Evolutionary conservation across 2,888 invertebrate genomes (phyloP).

Genomic region (Eudemis profundana): DNA sequence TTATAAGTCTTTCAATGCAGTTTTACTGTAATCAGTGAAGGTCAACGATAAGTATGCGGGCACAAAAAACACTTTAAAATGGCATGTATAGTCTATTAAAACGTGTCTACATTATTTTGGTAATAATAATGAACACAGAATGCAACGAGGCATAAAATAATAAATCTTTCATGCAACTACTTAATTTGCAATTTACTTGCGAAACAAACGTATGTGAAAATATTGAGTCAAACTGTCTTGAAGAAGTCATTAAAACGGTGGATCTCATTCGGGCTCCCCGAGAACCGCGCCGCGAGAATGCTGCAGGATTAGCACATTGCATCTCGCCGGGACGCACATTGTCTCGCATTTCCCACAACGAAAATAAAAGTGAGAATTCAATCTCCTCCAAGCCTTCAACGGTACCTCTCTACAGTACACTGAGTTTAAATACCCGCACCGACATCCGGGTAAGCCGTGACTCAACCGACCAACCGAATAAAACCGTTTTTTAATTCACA

Average conservation of each 20-base stretch:
- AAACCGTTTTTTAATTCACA: slow-evolving; percentile 39
- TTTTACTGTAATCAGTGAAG: slow-evolving; percentile 32
- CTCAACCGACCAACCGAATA: slow-evolving; percentile 49
- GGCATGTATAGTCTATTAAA: neutral
- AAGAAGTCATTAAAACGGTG: slow-evolving; percentile 43
- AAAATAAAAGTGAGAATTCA: slow-evolving; percentile 81
- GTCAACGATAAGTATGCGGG: slow-evolving; percentile 2
- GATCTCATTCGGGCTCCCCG: slow-evolving; percentile 16
- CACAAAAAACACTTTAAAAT: neutral
- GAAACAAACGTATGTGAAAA: slow-evolving; percentile 26
- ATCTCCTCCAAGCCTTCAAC: slow-evolving; percentile 69
- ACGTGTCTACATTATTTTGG: neutral
- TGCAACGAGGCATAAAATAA: slow-evolving; percentile 14
- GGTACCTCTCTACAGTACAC: slow-evolving; percentile 70
- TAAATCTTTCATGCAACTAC: slow-evolving; percentile 17
- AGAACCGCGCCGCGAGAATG: slow-evolving; percentile 42
- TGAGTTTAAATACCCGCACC: slow-evolving; percentile 69
- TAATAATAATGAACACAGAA: slow-evolving; percentile 23
- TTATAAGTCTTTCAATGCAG: slow-evolving; percentile 43
- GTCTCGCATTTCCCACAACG: slow-evolving; percentile 65
- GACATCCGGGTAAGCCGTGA: slow-evolving; percentile 75
- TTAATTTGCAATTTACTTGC: slow-evolving; percentile 11
- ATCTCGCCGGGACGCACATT: slow-evolving; percentile 51
- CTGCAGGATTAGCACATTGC: slow-evolving; percentile 55
- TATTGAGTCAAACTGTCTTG: slow-evolving; percentile 14